Base-by-base conservation (phyloP, 2,113 vertebrate genomes). In the Pao palembangensis region DNA sequence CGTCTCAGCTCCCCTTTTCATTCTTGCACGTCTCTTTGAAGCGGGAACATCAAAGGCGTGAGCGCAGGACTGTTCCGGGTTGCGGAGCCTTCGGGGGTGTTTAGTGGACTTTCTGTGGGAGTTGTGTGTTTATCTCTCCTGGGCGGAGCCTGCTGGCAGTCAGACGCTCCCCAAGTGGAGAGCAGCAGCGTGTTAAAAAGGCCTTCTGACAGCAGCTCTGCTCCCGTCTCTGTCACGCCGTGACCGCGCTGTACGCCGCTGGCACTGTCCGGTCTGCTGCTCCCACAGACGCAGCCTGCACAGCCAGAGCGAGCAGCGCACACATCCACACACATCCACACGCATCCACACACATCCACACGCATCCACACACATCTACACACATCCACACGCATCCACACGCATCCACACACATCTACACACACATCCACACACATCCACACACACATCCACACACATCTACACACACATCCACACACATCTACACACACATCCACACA, bases 101-200 rank as follows among this genome's bases (percentile, higher is more conserved):
- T 71, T 56, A 31, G 75, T 51, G 70, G 59, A 50, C 61, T 75
- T 79, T 83, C 74, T 55, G 55, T 48, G 62, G 73, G 81, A 83
- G 55, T 74, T 83, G 80, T 34, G 78, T 76, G 69, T 84, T 85
- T 73, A 82, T 88, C 76, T 58, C 56, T 69, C 18, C 61, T 73
- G 67, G 14, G 60, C 41, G 20, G 53, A 61, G 67, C 60, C 51
- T 50, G 64, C 77, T 75, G 51, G 64, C 80, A 81, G 80, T 79
- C 73, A 78, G 72, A 71, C 10, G 79, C 23, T 82, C 79, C 79
- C 71, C 58, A 15, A 78, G 71, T 16, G 49, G 70, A 73, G 79
- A 75, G 79, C 85, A 85, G 74, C 80, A 77, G 83, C 70, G 83
- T 88, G 84, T 88, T 80, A 83, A 87, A 84, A 85, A 85, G 79